These are phyloP conservation scores for Spongilla lacustris DNA, from an alignment of 37 sponge, comb jelly and placozoan species.

Conservation along the genomic window DNA sequence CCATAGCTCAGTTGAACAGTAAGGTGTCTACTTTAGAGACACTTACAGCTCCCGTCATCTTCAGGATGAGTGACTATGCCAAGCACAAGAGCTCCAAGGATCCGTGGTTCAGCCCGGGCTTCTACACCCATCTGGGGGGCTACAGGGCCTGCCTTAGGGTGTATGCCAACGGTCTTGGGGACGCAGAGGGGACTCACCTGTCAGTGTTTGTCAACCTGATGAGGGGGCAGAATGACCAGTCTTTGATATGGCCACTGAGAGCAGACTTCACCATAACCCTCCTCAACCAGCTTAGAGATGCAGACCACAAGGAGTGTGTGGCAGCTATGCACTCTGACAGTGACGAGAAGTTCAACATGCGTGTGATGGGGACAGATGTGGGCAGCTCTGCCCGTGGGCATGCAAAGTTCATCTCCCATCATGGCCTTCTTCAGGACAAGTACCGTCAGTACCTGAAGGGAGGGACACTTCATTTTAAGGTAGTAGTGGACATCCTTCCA, in stretches of 20 bases:
- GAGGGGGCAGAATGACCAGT: conserved; percentile 56
- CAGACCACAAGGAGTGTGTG: conserved; percentile 28
- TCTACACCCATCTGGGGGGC: conserved; percentile 61
- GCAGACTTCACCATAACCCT: conserved; percentile 55
- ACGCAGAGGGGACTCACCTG: conserved; percentile 26
- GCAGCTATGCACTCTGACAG: neutral
- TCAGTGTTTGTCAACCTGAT: conserved; percentile 51
- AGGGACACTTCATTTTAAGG: conserved; percentile 42
- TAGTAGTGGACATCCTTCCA: neutral
- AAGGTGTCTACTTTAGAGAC: neutral
- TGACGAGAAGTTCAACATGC: conserved; percentile 1
- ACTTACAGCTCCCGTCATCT: conserved; percentile 15
- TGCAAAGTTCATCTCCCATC: conserved; percentile 40
- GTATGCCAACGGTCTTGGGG: conserved; percentile 7
- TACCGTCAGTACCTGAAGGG: conserved; percentile 50
- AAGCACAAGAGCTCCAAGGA: neutral
- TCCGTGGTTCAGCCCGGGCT: conserved; percentile 42
- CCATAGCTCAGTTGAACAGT: neutral
- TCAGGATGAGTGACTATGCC: conserved; percentile 19
- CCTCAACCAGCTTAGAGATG: conserved; percentile 50
- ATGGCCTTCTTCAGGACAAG: conserved; percentile 39
- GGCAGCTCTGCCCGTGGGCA: conserved; percentile 26
- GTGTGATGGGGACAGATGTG: conserved; percentile 10
- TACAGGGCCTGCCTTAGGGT: conserved; percentile 55
- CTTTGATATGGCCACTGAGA: conserved; percentile 57